Percentiles rank a stretch among this genome's conserved stretches.
These are phyloP conservation scores for Drosophila ironensis DNA, from an alignment of 1,140 invertebrate genomes.

Conservation along the genomic window DNA sequence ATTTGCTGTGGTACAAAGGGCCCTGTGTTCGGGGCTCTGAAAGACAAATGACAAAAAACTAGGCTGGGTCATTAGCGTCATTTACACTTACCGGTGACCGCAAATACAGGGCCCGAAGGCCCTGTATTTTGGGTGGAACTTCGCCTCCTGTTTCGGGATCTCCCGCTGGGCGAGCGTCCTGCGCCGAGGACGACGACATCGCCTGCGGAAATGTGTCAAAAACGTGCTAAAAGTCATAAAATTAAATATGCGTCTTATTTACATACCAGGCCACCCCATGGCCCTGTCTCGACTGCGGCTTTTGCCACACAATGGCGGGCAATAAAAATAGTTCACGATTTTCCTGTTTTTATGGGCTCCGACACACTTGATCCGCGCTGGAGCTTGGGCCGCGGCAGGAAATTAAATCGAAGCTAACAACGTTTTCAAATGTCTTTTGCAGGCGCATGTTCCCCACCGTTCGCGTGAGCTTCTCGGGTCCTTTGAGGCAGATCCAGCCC, in stretches of 20 bases:
- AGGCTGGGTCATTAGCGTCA: conserved; percentile 77
- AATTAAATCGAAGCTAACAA: too few relatives aligned
- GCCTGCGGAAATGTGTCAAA: conserved; percentile 78
- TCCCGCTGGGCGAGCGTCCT: conserved; percentile 19
- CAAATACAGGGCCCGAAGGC: conserved; percentile 13
- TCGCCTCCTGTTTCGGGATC: background rate
- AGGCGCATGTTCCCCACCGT: conserved; percentile 99
- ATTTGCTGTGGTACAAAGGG: background rate
- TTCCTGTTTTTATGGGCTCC: conserved; percentile 48
- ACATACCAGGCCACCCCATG: conserved; percentile 41
- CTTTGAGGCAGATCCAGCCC: conserved; percentile 85
- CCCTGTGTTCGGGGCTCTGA: conserved; percentile 3
- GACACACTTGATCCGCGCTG: too few relatives aligned
- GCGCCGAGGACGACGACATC: conserved; percentile 35
- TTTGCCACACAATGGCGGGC: conserved; percentile 36
- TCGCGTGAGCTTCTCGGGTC: conserved; percentile 93
- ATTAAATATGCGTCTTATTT: conserved; percentile 81
- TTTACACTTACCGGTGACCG: conserved; percentile 64
- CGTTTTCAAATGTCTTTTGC: conserved; percentile 25
- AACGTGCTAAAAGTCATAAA: conserved; percentile 81
- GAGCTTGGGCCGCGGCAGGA: too few relatives aligned
- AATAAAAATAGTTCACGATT: conserved; percentile 55
- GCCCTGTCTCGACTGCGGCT: background rate
- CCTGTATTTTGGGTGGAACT: conserved; percentile 4
- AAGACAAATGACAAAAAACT: conserved; percentile 76